Percentiles rank a stretch among this genome's conserved stretches.
phyloP scores from a whole-genome alignment of 2,113 vertebrate genomes.

The Ornithorhynchus anatinus region DNA sequence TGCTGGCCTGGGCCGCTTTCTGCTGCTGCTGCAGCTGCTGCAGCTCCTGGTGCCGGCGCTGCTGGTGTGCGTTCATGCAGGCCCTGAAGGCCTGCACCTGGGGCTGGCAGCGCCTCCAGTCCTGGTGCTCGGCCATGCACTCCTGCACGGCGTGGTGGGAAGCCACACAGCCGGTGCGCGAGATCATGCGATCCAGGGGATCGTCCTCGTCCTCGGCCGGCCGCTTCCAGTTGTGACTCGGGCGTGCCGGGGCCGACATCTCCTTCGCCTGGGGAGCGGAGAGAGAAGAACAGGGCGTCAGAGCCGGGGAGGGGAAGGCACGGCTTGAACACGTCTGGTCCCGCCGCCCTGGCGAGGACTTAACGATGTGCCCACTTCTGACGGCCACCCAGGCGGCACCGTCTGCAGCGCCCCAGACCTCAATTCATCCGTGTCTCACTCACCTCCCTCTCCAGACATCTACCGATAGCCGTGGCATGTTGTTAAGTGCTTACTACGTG shows the following conservation, averaged over 20 bases:
- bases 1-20: neutral
- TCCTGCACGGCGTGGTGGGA: slow-evolving; percentile 87
- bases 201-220: slow-evolving; percentile 78
- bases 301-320: slow-evolving; percentile 1
- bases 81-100: slow-evolving; percentile 83
- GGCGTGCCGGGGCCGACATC: slow-evolving; percentile 70
- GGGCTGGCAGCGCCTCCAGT: slow-evolving; percentile 87
- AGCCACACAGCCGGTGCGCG: slow-evolving; percentile 80
- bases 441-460: no score
- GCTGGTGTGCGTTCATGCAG: slow-evolving; percentile 84
- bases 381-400: no score
- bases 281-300: neutral
- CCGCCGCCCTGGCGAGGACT: no score
- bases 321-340: no score
- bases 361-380: no score
- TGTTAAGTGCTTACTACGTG: no score
- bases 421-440: no score
- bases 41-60: slow-evolving; percentile 59
- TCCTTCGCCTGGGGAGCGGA: neutral
- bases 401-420: no score
- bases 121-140: slow-evolving; percentile 89
- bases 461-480: no score
- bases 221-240: slow-evolving; percentile 75
- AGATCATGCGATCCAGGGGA: slow-evolving; percentile 84
- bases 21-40: slow-evolving; percentile 32